Evolutionary conservation across 2,888 invertebrate genomes (phyloP).

Genomic region (Lithophane leautieri): DNA sequence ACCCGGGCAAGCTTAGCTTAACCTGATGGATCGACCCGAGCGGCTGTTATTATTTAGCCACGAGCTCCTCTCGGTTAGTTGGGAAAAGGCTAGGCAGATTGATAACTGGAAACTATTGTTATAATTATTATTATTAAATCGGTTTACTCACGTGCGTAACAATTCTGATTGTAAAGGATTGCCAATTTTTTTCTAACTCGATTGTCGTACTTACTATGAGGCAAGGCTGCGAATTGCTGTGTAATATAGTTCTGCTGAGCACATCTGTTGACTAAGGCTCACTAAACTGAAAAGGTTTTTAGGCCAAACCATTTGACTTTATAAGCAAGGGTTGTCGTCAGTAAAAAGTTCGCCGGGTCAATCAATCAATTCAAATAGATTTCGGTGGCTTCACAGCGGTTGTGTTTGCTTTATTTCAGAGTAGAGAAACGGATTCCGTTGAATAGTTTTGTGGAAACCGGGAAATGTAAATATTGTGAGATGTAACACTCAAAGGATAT

Average conservation of each 20-base stretch:
- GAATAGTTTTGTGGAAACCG: constrained; percentile 7
- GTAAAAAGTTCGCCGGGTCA: constrained; percentile 21
- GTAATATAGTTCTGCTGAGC: background rate
- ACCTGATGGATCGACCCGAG: too few species aligned
- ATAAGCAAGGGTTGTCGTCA: constrained; percentile 5
- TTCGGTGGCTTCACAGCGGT: constrained; percentile 15
- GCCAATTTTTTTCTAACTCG: too few species aligned
- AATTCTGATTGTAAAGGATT: background rate
- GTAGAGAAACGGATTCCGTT: background rate
- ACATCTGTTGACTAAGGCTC: background rate
- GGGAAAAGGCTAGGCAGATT: too few species aligned
- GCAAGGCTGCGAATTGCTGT: background rate
- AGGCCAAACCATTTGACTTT: constrained; percentile 1
- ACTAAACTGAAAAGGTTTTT: background rate
- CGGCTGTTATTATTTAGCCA: too few species aligned
- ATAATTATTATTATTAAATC: too few species aligned
- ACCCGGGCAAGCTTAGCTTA: too few species aligned
- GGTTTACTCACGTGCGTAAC: too few species aligned
- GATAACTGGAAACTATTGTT: background rate
- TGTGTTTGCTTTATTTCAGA: constrained; percentile 19
- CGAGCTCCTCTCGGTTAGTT: too few species aligned
- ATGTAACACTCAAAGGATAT: background rate
- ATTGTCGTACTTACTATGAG: background rate
- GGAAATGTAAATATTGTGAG: background rate
- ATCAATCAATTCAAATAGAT: constrained; percentile 47